A percentile compares a stretch with the other conserved stretches of the same genome.
These are phyloP conservation scores for Aphidius colemani DNA, from an alignment of 2,888 invertebrate species.

Conservation along the genomic window DNA sequence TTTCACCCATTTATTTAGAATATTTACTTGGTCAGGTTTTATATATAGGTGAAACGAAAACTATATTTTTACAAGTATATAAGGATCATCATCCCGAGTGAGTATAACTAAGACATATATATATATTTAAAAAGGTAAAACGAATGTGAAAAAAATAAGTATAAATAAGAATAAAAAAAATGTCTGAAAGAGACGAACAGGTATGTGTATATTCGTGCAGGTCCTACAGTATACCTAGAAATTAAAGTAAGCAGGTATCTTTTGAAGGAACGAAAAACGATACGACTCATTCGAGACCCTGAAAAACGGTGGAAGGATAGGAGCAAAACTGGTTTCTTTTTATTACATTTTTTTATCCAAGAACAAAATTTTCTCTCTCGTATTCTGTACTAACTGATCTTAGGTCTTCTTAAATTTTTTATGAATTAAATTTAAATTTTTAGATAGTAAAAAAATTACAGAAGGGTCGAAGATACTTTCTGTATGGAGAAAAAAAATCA, in stretches of 20 bases:
- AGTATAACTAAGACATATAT: no score
- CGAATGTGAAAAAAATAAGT: constrained; percentile 4
- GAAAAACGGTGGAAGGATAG: background rate
- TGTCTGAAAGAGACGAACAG: constrained; percentile 29
- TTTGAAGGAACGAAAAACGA: constrained; percentile 5
- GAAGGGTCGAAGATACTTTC: no score
- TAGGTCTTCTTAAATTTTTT: background rate
- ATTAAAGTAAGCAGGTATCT: constrained; percentile 57
- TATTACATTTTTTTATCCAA: constrained; percentile 24
- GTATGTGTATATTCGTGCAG: constrained; percentile 23
- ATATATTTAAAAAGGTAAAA: no score
- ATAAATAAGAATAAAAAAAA: constrained; percentile 18
- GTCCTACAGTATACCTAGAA: constrained; percentile 41
- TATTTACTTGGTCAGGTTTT: no score
- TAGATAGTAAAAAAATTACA: no score
- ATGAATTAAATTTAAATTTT: no score
- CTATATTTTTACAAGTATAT: no score
- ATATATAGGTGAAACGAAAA: no score
- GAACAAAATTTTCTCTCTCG: background rate
- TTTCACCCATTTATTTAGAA: no score
- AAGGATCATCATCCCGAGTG: no score
- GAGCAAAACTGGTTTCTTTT: constrained; percentile 51
- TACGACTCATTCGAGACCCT: constrained; percentile 32
- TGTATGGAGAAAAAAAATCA: no score
- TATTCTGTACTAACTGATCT: background rate